Evolutionary conservation across 1,140 invertebrate species (phyloP), one percentile per base, ranked within the genome.

Genomic region (Saccostrea echinata): DNA sequence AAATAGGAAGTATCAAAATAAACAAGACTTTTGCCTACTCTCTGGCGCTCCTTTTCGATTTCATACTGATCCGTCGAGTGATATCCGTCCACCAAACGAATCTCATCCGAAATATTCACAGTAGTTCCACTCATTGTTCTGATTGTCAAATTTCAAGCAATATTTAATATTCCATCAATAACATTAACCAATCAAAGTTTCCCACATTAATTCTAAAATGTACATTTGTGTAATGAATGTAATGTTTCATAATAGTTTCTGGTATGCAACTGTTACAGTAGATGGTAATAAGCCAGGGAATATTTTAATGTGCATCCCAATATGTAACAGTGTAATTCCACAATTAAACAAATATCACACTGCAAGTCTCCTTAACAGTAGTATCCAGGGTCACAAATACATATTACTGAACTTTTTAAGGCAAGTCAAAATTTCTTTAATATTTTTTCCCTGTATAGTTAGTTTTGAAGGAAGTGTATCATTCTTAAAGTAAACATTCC

Each of bases 71-170:
- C 68, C 27, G 27, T 18, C 27, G 68, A 76, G 24, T 33, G 27
- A 13, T 76, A 27, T 30, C 24, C 68, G 11, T 76, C 27, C 13
- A 76, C 30, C 68, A 76, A 33, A 24, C 16, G 68, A 27, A 76
- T 76, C 16, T 76, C 68, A 76, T 76, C 68, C 68, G 68, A 33
- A 76, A 76, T 33, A 3, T 30, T 30, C 68, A 76, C 68, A 18
- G 16, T 16, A 64, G 6, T 64, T 18, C 57, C 57, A 30, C 68
- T 76, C 68, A 76, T 76, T 33, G 68, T 76, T 61, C 55, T 61
- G 16, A 61, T 61, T 61, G 18, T 6, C 55, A 18, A n/a, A 18
- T 18, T 43, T 1, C 43, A 8, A 43, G 6, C 43, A 43, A 43
- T 9, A 43, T 43, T 43, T 43, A 43, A 8, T 8, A 8, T 43